Evolutionary conservation across 2,797 vertebrate genomes (phyloP).

Genomic region (Epinephelus malabaricus): DNA sequence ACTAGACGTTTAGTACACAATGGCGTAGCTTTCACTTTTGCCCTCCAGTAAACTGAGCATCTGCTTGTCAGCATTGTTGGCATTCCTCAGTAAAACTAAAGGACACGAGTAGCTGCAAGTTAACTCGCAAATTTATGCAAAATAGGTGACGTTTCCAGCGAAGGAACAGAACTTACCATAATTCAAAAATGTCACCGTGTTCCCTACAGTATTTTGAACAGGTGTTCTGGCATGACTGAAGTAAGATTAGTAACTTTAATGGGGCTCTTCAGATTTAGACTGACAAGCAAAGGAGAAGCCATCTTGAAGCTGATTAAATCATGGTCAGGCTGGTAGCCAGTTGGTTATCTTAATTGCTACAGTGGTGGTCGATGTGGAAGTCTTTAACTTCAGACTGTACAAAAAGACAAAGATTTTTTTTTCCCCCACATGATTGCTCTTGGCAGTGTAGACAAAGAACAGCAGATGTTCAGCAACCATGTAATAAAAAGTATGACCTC

Average conservation of each 20-base stretch:
- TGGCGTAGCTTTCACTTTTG: not conserved
- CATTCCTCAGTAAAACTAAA: constrained; percentile 11
- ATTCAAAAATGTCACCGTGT: not conserved
- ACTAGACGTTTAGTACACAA: not conserved
- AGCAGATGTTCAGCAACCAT: constrained; percentile 5
- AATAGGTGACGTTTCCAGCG: not conserved
- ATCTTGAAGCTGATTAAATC: not conserved
- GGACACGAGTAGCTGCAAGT: not conserved
- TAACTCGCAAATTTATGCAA: not conserved
- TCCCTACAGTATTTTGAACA: not conserved
- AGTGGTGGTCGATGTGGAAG: not conserved
- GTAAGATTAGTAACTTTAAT: not conserved
- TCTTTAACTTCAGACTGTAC: not conserved
- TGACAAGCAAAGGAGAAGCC: no score
- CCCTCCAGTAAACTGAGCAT: not conserved
- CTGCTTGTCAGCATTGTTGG: not conserved
- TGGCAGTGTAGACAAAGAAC: not conserved
- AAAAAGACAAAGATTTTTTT: not conserved
- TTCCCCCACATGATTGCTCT: not conserved
- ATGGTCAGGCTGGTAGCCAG: not conserved
- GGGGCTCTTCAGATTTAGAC: not conserved
- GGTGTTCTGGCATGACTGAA: not conserved
- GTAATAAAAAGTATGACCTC: constrained; percentile 22
- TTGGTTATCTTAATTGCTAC: constrained; percentile 10
- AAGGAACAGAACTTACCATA: not conserved